phyloP scores from a whole-genome alignment of 1,140 invertebrate species.

The Lithobius niger region DNA sequence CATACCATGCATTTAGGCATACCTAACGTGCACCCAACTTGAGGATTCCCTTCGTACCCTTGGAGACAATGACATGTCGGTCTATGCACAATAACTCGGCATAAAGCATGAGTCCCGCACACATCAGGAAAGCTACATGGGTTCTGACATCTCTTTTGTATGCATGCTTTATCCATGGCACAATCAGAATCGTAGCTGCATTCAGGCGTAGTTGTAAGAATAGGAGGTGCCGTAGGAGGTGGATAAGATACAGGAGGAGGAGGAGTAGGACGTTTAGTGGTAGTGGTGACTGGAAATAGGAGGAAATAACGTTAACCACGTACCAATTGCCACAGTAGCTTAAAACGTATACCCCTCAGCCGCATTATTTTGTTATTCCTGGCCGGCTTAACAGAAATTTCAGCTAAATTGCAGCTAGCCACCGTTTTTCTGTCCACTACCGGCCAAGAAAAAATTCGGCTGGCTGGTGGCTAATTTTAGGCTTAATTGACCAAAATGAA shows the following conservation, averaged over 20 bases:
- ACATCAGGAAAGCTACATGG: conserved; percentile 57
- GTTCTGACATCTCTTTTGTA: conserved; percentile 56
- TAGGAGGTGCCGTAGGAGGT: conserved; percentile 14
- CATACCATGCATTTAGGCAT: too few species aligned
- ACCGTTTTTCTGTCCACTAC: too few species aligned
- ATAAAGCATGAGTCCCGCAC: conserved; percentile 12
- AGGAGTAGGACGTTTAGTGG: neutral
- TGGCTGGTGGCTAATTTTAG: too few species aligned
- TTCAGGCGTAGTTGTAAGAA: conserved; percentile 11
- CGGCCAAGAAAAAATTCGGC: too few species aligned
- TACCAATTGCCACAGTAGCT: too few species aligned
- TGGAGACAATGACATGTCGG: conserved; percentile 54
- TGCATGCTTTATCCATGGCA: conserved; percentile 54
- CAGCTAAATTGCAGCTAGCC: too few species aligned
- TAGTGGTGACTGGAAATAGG: neutral
- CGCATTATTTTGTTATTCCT: too few species aligned
- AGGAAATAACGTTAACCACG: too few species aligned
- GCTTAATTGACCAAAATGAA: too few species aligned
- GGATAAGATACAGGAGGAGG: conserved; percentile 18
- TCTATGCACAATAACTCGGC: conserved; percentile 34
- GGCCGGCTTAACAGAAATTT: too few species aligned
- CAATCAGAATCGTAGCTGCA: conserved; percentile 57
- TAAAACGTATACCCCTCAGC: too few species aligned
- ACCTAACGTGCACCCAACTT: conserved; percentile 6
- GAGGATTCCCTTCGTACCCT: conserved; percentile 29